These are phyloP conservation scores for Buceros bicornis DNA, from an alignment of 2,797 vertebrate genomes.

Conservation along the genomic window DNA sequence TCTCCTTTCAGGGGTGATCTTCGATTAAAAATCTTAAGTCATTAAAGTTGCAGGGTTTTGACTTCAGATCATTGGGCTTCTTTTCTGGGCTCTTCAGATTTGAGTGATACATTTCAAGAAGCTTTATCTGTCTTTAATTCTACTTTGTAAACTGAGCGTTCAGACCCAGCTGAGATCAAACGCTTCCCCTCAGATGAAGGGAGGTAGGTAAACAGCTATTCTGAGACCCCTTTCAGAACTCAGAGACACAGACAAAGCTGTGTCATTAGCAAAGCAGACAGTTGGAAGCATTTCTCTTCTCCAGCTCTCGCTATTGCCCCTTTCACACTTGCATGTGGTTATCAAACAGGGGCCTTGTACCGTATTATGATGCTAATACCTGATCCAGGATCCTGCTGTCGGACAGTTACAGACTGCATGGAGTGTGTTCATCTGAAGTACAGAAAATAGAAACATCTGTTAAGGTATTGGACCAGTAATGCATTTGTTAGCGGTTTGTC, in stretches of 20 bases:
- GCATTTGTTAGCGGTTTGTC: background rate
- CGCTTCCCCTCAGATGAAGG: conserved; percentile 58
- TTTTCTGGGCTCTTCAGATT: background rate
- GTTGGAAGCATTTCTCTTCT: conserved; percentile 40
- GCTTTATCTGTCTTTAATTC: conserved; percentile 55
- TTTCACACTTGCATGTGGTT: conserved; percentile 32
- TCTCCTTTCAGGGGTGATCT: background rate
- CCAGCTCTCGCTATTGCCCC: background rate
- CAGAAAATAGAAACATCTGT: background rate
- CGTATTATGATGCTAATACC: background rate
- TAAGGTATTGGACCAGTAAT: background rate
- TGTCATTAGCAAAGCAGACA: conserved; percentile 69
- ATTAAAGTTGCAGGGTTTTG: background rate
- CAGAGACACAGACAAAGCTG: conserved; percentile 46
- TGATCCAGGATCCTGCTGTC: background rate
- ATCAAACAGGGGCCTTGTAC: conserved; percentile 30
- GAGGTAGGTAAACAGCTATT: conserved; percentile 33
- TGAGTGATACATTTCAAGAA: conserved; percentile 28
- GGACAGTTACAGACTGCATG: background rate
- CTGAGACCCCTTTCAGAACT: background rate
- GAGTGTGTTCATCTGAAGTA: background rate
- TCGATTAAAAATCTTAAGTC: background rate
- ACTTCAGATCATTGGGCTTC: background rate
- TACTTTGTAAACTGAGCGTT: conserved; percentile 52
- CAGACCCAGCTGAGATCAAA: conserved; percentile 74